Percentiles rank a stretch among this genome's conserved stretches.
phyloP scores from a whole-genome alignment of 2,888 invertebrate species.

The Andrena fulva region DNA sequence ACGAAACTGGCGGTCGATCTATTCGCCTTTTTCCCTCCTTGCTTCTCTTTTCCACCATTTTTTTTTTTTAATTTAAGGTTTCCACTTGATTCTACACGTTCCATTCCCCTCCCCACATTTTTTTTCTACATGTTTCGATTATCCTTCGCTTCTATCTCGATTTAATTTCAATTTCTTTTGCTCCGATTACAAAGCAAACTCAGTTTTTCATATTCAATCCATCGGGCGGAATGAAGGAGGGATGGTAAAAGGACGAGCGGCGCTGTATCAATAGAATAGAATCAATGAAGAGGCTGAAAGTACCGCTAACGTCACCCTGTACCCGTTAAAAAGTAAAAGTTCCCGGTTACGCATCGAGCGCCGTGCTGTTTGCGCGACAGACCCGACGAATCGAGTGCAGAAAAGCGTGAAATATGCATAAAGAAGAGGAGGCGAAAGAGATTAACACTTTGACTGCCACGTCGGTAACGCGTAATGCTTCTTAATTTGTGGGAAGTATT shows the following conservation, averaged over 20 bases:
- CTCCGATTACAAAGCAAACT: slow-evolving; percentile 56
- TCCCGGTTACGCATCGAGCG: not conserved
- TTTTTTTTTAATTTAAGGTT: slow-evolving; percentile 24
- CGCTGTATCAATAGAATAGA: slow-evolving; percentile 30
- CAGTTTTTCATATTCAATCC: slow-evolving; percentile 60
- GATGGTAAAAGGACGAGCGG: not conserved
- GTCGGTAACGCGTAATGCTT: not conserved
- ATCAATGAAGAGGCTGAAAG: slow-evolving; percentile 43
- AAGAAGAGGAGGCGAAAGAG: not conserved
- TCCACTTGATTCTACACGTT: slow-evolving; percentile 31
- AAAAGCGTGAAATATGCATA: not conserved
- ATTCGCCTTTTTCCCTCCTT: not conserved
- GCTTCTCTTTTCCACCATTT: not conserved
- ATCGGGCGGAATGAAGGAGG: not conserved
- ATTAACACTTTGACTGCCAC: not conserved
- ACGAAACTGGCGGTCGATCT: slow-evolving; percentile 44
- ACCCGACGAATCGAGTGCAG: not conserved
- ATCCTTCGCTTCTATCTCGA: slow-evolving; percentile 46
- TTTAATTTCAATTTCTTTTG: slow-evolving; percentile 59
- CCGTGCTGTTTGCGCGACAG: not conserved
- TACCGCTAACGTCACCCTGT: slow-evolving; percentile 31
- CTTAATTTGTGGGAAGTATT: not conserved
- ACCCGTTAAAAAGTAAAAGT: slow-evolving; percentile 43
- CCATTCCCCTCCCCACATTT: slow-evolving; percentile 13
- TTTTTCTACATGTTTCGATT: slow-evolving; percentile 47